Percentiles rank a stretch among this genome's conserved stretches.
Conservation (phyloP, 1,140 invertebrate species). For the Zaprionus lachaisei region DNA sequence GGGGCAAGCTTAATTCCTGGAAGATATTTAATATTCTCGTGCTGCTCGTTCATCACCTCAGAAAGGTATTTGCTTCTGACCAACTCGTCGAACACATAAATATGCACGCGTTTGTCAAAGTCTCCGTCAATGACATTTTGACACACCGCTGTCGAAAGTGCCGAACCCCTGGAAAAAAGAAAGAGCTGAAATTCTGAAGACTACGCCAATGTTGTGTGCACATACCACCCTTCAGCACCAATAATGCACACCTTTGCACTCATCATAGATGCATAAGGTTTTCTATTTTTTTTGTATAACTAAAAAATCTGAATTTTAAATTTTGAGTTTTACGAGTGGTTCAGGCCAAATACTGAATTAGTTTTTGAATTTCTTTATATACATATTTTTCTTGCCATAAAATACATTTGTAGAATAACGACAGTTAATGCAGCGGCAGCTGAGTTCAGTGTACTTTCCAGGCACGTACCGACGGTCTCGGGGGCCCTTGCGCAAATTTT, state of each 20-base stretch:
- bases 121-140: conserved; percentile 40
- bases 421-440: conserved; percentile 39
- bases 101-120: conserved; percentile 56
- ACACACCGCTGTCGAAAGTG: conserved; percentile 62
- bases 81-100: conserved; percentile 65
- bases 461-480: too few species aligned
- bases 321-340: not conserved
- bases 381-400: not conserved
- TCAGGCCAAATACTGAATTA: conserved; percentile 11
- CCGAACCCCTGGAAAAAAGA: conserved; percentile 59
- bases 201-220: not conserved
- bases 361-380: not conserved
- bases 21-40: conserved; percentile 71
- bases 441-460: not conserved
- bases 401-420: conserved; percentile 11
- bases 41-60: conserved; percentile 59
- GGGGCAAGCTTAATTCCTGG: conserved; percentile 58
- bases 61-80: conserved; percentile 46
- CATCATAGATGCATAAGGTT: conserved; percentile 16
- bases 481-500: too few species aligned
- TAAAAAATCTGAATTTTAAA: conserved; percentile 1
- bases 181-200: not conserved
- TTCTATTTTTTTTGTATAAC: not conserved
- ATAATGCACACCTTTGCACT: conserved; percentile 67
- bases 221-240: conserved; percentile 68